Evolutionary conservation across 1,140 invertebrate species (phyloP).

Genomic region (Megalonaias nervosa): DNA sequence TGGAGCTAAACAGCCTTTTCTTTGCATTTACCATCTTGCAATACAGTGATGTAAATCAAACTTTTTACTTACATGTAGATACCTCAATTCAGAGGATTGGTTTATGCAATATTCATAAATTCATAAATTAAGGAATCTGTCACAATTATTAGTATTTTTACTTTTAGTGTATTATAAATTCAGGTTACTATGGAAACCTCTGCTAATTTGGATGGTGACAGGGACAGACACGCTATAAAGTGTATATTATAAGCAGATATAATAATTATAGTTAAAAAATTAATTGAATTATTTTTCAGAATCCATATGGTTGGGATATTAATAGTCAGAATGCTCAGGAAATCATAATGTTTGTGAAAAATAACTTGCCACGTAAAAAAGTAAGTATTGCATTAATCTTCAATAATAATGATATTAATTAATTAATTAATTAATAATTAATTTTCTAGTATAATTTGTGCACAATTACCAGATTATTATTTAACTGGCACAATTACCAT

Average conservation of each 20-base stretch:
- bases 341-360: slow-evolving; percentile 49
- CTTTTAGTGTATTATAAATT: neutral
- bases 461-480: too few relatives aligned
- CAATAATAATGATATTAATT: too few relatives aligned
- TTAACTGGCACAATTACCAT: too few relatives aligned
- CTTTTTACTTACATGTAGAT: too few relatives aligned
- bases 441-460: too few relatives aligned
- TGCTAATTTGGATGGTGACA: neutral
- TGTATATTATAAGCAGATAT: neutral
- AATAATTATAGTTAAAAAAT: neutral
- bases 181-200: neutral
- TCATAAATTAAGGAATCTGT: neutral
- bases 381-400: too few relatives aligned
- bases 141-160: neutral
- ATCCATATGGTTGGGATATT: slow-evolving; percentile 51
- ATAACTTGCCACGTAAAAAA: slow-evolving; percentile 27
- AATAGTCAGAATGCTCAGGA: slow-evolving; percentile 51
- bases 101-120: neutral
- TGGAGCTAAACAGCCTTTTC: too few relatives aligned
- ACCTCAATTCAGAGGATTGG: too few relatives aligned
- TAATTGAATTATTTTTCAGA: slow-evolving; percentile 37
- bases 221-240: neutral
- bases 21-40: too few relatives aligned
- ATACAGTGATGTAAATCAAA: too few relatives aligned
- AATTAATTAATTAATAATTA: too few relatives aligned